Evolutionary conservation across 2,797 vertebrate genomes (phyloP), one percentile per base, ranked within the genome.

Genomic region (Poeciliopsis presidionis): DNA sequence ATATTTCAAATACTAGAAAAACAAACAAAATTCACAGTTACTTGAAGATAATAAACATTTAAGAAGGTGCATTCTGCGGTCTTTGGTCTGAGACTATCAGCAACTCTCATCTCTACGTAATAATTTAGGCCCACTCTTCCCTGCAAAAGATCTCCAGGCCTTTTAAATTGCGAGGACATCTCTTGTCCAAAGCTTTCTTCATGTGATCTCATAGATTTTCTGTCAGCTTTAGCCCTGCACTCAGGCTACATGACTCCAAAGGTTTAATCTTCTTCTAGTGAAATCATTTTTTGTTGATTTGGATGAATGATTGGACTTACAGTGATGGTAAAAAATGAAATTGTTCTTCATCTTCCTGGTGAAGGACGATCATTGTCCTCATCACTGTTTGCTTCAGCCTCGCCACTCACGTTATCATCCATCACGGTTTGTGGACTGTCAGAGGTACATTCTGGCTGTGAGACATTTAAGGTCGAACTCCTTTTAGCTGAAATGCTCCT

Each of bases 331-430:
- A 69, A 67, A 69, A 41, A 43, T 69, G 9, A 43, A 69, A 69
- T 69, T 18, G 72, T 74, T 82, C 36, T 53, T 25, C 25, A 16
- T 28, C 28, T 46, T 13, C 39, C 39, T 69, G 39, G 25, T 69
- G 65, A 69, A 69, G 65, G 65, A 69, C 39, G 39, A 43, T 69
- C 39, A 43, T 65, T 79, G 79, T 84, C 72, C 43, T 71, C 65
- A 69, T 69, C 65, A 69, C 39, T 69, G 39, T 69, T 69, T 69
- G 65, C 65, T 69, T 43, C 39, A 43, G 65, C 39, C 65, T 69
- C 39, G 39, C 65, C 22, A 43, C 41, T 69, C 65, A 43, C 22
- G 22, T 69, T 43, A 43, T 69, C 65, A 69, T 69, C 65, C 39
- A 69, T 69, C 39, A 69, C 22, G 2, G 65, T 69, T 43, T 69